Base-by-base conservation (phyloP, 2,888 invertebrate species). In the Drosophila tripunctata region DNA sequence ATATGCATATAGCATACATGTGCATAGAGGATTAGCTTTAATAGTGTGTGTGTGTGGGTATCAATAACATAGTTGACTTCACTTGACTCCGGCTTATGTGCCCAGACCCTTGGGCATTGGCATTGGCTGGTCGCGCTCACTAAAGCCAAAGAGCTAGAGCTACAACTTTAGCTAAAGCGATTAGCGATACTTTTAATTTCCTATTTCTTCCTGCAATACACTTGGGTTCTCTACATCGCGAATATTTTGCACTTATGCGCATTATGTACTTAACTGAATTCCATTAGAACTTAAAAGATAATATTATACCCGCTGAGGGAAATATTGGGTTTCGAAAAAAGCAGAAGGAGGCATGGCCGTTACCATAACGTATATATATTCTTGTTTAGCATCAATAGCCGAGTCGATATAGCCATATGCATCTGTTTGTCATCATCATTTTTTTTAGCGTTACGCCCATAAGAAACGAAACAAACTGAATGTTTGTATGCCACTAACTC, bases 11-110 rank as follows among this genome's bases (percentile, higher is more conserved):
- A 7, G 17, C 27, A 52, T 19, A 31, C 44, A 22, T 47, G 38
- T 44, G 41, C 30, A 36, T 27, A 19, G 6, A 27, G 62, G 73
- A 63, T 75, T 73, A 73, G 57, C 51, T 63, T 61, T 60, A 65
- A 51, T 68, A 57, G 68, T 66, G 22, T 63, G 61, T 66, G 71
- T 60, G 68, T 66, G 22, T 63, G 61, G 68, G 71, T 79, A 81
- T 81, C 81, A 85, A 81, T 81, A 85, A 67, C 85, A 75, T 69
- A 77, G 75, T 82, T 81, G 77, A 82, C 81, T 85, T 85, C 64
- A 66, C 63, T 76, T 74, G 76, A 75, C 84, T 80, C 40, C 51
- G 47, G 33, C 51, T 58, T 31, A 24, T 8, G 50, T 15, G 27
- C 38, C n/a, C 43, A 47, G 55, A 27, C 47, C 51, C 21, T n/a